Percentiles rank a stretch among this genome's conserved stretches.
phyloP scores from a whole-genome alignment of 2,113 vertebrate genomes.

The Cochlearius cochlearius region DNA sequence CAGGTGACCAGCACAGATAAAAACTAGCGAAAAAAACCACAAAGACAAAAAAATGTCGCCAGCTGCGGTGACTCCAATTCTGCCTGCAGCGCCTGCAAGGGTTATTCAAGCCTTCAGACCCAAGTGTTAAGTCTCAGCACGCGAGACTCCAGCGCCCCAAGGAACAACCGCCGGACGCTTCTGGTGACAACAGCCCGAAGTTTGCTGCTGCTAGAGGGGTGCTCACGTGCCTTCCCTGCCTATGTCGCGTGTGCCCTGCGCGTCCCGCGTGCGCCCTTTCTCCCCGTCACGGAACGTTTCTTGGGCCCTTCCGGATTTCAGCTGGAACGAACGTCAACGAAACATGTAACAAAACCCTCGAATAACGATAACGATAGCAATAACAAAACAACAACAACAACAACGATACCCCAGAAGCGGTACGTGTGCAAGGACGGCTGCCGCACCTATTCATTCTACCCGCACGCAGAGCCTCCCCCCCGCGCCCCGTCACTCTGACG shows the following conservation, averaged over 20 bases:
- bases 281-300: too few species aligned
- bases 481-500: too few species aligned
- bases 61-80: not conserved
- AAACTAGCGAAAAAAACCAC: not conserved
- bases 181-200: too few species aligned
- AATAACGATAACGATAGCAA: too few species aligned
- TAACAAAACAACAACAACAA: too few species aligned
- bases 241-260: rapidly evolving
- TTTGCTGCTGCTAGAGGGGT: too few species aligned
- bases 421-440: rapidly evolving
- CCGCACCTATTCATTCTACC: rapidly evolving
- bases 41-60: not conserved
- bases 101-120: not conserved
- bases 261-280: rapidly evolving
- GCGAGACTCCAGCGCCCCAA: not conserved
- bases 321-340: rapidly evolving
- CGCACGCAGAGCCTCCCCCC: rapidly evolving
- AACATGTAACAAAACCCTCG: rapidly evolving
- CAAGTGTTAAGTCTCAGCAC: not conserved
- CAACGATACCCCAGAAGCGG: rapidly evolving
- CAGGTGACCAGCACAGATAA: not conserved
- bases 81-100: not conserved
- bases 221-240: rapidly evolving
- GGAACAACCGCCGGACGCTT: not conserved
- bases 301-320: not conserved